Conservation (phyloP, 2,888 invertebrate genomes). For the Oasisia sp. region DNA sequence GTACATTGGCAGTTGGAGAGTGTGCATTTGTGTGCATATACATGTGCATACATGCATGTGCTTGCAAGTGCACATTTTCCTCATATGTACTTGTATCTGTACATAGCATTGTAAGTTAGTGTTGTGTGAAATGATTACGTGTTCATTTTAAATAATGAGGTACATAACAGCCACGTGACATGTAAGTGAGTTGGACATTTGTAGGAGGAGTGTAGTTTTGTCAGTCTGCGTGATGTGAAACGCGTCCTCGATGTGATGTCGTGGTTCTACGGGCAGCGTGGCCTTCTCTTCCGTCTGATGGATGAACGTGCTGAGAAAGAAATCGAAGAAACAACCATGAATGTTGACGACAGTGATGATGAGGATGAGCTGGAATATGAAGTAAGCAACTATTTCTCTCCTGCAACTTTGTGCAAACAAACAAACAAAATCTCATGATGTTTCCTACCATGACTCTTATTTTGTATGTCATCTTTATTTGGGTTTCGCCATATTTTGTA, state of each 20-base stretch:
- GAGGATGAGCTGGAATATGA: background rate
- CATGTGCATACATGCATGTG: no score
- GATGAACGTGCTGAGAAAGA: conserved; percentile 26
- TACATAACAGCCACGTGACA: background rate
- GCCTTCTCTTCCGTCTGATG: conserved; percentile 28
- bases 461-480: no score
- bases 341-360: background rate
- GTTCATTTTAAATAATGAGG: background rate
- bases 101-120: background rate
- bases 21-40: no score
- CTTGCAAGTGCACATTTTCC: background rate
- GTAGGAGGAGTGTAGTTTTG: conserved; percentile 56
- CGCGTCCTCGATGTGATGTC: conserved; percentile 52
- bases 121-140: background rate
- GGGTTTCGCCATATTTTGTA: no score
- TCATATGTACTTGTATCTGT: background rate
- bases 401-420: no score
- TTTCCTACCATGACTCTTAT: no score
- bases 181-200: background rate
- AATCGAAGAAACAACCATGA: conserved; percentile 13
- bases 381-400: background rate
- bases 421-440: no score
- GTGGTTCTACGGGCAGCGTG: conserved; percentile 47
- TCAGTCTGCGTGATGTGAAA: conserved; percentile 57
- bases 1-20: no score